phyloP scores from a whole-genome alignment of 2,113 vertebrate species.

The Scomber japonicus region DNA sequence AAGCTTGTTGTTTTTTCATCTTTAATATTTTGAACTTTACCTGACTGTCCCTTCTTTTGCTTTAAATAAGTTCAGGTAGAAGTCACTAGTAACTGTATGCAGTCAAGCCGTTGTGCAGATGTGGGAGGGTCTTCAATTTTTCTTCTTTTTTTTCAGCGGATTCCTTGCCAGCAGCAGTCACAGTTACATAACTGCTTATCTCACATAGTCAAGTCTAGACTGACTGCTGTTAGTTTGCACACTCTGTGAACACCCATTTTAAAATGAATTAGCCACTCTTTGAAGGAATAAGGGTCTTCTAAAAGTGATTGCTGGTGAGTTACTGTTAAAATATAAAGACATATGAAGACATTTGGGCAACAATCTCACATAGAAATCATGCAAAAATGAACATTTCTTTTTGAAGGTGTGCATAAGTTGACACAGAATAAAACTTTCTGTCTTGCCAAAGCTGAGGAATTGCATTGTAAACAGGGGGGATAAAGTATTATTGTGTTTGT shows the following conservation, averaged over 20 bases:
- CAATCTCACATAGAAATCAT: not conserved
- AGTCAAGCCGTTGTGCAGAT: conserved; percentile 29
- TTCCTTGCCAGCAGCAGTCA: conserved; percentile 24
- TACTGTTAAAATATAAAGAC: conserved; percentile 7
- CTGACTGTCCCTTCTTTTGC: not conserved
- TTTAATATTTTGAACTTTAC: not conserved
- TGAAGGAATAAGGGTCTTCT: conserved; percentile 36
- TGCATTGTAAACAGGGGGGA: conserved; percentile 1
- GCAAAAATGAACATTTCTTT: not conserved
- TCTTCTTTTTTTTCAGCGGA: not conserved
- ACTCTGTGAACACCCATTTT: conserved; percentile 31
- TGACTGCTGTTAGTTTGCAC: not conserved
- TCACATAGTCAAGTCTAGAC: conserved; percentile 41
- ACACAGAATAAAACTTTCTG: not conserved
- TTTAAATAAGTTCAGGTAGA: not conserved
- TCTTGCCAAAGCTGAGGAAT: not conserved
- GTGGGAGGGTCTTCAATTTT: not conserved
- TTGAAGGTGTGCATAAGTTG: not conserved
- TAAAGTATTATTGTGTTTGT: conserved; percentile 29
- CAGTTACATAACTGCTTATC: conserved; percentile 73
- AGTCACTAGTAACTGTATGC: not conserved
- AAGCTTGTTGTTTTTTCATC: not conserved
- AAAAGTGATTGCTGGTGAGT: conserved; percentile 20
- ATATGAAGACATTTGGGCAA: not conserved
- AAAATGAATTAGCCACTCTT: conserved; percentile 47